Conservation (phyloP, 1,140 invertebrate species). For the Wiebesia pumilae region DNA sequence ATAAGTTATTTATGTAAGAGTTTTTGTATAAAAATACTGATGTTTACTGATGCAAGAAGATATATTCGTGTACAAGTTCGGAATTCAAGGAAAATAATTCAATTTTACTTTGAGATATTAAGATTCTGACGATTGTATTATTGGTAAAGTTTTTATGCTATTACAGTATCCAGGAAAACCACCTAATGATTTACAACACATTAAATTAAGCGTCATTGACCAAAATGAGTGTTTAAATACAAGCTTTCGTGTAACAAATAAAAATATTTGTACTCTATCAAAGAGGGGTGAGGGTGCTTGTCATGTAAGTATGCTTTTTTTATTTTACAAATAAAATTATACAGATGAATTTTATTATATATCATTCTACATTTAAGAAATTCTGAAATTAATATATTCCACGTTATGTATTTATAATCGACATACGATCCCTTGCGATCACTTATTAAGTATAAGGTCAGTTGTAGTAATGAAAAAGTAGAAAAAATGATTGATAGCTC, state of each 20-base stretch:
- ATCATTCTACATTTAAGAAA: no score
- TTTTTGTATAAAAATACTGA: no score
- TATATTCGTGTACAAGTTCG: background rate
- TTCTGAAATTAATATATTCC: no score
- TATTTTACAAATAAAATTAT: no score
- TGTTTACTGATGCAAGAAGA: no score
- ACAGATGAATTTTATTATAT: no score
- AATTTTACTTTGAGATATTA: background rate
- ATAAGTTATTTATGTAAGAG: no score
- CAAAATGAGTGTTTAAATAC: conserved; percentile 73
- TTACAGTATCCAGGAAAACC: conserved; percentile 75
- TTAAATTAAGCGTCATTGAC: conserved; percentile 75
- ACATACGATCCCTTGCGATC: no score
- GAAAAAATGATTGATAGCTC: no score
- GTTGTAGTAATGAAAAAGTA: no score
- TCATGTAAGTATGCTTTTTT: conserved; percentile 71
- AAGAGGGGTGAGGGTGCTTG: conserved; percentile 78
- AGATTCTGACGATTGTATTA: background rate
- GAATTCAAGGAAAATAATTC: background rate
- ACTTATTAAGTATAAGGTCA: no score
- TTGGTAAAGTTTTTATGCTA: background rate
- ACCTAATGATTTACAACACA: conserved; percentile 77
- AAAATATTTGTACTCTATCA: conserved; percentile 78
- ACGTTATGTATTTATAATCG: no score
- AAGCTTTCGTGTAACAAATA: conserved; percentile 68